Evolutionary conservation across 2,113 vertebrate species (phyloP).

Genomic region (Prionailurus bengalensis): DNA sequence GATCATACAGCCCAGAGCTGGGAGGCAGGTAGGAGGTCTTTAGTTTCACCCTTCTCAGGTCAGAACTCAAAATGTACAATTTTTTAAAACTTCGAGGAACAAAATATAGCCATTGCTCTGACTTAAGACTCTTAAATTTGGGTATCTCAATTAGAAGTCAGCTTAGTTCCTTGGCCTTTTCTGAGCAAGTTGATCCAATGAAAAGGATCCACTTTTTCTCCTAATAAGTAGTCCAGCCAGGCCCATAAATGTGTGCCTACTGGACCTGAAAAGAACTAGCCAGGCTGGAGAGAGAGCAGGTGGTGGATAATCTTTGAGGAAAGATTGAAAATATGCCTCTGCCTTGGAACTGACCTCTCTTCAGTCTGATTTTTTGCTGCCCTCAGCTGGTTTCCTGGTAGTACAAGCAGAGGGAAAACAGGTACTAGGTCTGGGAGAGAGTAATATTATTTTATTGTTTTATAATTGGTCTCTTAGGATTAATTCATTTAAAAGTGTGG

Average conservation of each 20-base stretch:
- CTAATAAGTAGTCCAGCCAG: not conserved
- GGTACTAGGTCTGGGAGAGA: not conserved
- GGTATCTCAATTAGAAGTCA: slow-evolving; percentile 19
- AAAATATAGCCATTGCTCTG: slow-evolving; percentile 28
- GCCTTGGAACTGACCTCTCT: not conserved
- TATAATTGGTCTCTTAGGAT: slow-evolving; percentile 45
- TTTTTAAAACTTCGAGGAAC: not conserved
- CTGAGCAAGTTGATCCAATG: not conserved
- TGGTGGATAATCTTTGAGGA: not conserved
- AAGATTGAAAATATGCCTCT: slow-evolving; percentile 26
- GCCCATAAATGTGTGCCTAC: not conserved
- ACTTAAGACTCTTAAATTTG: slow-evolving; percentile 16
- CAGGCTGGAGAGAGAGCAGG: not conserved
- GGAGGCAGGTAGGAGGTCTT: not conserved
- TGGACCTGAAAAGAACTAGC: not conserved
- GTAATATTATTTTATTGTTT: slow-evolving; percentile 67
- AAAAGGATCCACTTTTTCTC: not conserved
- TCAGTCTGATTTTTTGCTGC: slow-evolving; percentile 32
- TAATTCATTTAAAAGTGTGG: slow-evolving; percentile 38
- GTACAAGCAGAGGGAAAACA: not conserved
- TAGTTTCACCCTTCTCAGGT: not conserved
- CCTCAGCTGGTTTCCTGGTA: slow-evolving; percentile 49
- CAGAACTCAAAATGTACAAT: not conserved
- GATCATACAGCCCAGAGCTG: not conserved
- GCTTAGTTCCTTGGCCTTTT: slow-evolving; percentile 10